A percentile compares a stretch with the other conserved stretches of the same genome.
Evolutionary conservation across 2,888 invertebrate genomes (phyloP).

Genomic region (Teinopalpus imperialis): DNA sequence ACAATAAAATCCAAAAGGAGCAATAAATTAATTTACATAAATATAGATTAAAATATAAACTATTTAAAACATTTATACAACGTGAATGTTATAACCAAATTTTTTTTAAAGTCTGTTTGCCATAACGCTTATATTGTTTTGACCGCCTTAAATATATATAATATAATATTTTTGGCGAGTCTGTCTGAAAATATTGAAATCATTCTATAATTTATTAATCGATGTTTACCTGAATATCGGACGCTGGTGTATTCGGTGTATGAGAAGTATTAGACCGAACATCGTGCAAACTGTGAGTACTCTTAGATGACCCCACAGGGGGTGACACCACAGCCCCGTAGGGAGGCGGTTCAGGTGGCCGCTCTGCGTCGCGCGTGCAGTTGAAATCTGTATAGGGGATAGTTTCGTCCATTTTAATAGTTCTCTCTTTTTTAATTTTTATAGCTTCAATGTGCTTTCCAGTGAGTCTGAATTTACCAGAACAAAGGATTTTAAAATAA

Average conservation of each 20-base stretch:
- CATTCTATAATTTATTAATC: not conserved
- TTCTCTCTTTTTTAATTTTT: constrained; percentile 13
- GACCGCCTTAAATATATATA: no score
- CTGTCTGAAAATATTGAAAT: not conserved
- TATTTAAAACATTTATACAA: no score
- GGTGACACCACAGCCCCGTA: constrained; percentile 67
- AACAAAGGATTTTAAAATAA: constrained; percentile 16
- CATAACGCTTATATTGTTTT: no score
- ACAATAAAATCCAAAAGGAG: no score
- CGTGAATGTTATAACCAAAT: no score
- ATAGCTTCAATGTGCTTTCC: constrained; percentile 16
- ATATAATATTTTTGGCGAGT: no score
- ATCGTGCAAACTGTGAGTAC: constrained; percentile 66
- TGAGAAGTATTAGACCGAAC: constrained; percentile 58
- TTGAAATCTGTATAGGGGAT: constrained; percentile 53
- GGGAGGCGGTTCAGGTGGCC: constrained; percentile 69
- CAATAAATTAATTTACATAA: no score
- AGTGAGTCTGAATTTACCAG: constrained; percentile 9
- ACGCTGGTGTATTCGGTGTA: constrained; percentile 66
- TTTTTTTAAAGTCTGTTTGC: no score
- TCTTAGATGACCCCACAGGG: constrained; percentile 61
- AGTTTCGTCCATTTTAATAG: constrained; percentile 21
- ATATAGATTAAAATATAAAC: no score
- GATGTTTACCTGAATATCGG: constrained; percentile 64
- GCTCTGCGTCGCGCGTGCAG: constrained; percentile 59